Evolutionary conservation across 2,113 vertebrate genomes (phyloP).

Genomic region (Cyanoramphus novaezelandiae): DNA sequence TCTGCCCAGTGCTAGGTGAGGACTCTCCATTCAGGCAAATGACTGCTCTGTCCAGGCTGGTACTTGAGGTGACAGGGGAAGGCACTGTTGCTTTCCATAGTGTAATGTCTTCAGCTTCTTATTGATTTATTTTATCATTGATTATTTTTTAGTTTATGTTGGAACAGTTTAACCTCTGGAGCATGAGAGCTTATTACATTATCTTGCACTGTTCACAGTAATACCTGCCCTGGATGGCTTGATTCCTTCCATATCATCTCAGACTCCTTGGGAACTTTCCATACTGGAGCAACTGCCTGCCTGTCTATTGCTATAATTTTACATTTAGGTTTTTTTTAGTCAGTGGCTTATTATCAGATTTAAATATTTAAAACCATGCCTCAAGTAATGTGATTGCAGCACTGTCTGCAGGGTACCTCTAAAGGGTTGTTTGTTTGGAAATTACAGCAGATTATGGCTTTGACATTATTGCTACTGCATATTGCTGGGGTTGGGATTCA

Average conservation of each 20-base stretch:
- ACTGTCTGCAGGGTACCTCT: background rate
- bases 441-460: background rate
- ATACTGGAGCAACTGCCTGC: background rate
- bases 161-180: background rate
- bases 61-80: background rate
- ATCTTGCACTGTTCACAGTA: background rate
- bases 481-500: background rate
- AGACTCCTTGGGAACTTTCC: background rate
- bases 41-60: rapidly evolving
- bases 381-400: background rate
- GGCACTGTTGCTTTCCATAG: background rate
- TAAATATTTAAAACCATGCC: background rate
- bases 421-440: background rate
- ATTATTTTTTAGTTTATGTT: background rate
- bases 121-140: background rate
- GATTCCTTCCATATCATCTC: background rate
- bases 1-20: background rate
- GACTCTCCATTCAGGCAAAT: background rate
- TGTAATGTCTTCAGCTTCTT: background rate
- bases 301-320: background rate
- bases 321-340: background rate
- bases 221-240: background rate
- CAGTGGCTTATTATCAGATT: background rate
- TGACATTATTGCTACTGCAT: background rate
- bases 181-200: background rate